A percentile compares a stretch with the other conserved stretches of the same genome.
Conservation (phyloP, 2,888 invertebrate species). For the Harmothoe impar region DNA sequence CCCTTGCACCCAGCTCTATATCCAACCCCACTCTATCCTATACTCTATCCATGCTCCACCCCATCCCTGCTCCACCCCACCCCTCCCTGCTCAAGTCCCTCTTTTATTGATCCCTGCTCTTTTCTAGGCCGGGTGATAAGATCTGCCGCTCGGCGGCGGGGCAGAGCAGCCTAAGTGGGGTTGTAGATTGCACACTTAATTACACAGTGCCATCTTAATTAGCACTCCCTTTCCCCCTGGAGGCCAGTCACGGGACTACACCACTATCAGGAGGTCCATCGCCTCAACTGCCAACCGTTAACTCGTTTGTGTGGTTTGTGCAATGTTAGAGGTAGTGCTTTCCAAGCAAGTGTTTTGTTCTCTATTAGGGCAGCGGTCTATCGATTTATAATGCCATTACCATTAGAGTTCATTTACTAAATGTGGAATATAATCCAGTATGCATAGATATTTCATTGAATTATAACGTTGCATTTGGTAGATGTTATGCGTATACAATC, state of each 20-base stretch:
- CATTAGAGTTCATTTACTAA: too few relatives aligned
- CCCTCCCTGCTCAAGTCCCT: background rate
- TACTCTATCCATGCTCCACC: background rate
- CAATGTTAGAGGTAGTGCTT: too few relatives aligned
- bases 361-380: too few relatives aligned
- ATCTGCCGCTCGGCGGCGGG: background rate
- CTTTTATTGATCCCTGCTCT: slow-evolving; percentile 23
- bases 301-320: background rate
- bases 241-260: slow-evolving; percentile 2
- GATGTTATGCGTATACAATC: too few relatives aligned
- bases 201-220: slow-evolving; percentile 39
- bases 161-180: background rate
- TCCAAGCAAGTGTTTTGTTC: too few relatives aligned
- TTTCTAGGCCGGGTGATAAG: slow-evolving; percentile 4
- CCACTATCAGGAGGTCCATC: slow-evolving; percentile 2
- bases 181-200: slow-evolving; percentile 28
- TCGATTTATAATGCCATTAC: too few relatives aligned
- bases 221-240: slow-evolving; percentile 28
- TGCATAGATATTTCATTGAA: too few relatives aligned
- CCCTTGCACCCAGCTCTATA: too few relatives aligned
- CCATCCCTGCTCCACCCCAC: background rate
- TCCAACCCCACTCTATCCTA: too few relatives aligned
- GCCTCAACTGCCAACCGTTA: background rate
- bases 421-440: too few relatives aligned
- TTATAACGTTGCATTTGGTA: too few relatives aligned